Percentiles rank a stretch among this genome's conserved stretches.
These are phyloP conservation scores for Leucophora obtusa DNA, from an alignment of 2,888 invertebrate genomes.

Conservation along the genomic window DNA sequence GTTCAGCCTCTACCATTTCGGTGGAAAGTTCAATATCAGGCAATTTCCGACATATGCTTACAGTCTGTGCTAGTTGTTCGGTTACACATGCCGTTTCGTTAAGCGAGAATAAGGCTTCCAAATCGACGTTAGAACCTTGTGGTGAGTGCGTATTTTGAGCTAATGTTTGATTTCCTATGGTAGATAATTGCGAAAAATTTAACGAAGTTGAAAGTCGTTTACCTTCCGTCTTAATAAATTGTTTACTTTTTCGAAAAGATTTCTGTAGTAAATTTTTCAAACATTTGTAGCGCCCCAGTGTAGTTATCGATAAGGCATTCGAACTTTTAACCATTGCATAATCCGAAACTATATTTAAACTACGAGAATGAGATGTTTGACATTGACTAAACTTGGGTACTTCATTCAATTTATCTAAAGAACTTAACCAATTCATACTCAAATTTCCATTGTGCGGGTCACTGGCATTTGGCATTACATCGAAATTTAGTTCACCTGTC, in stretches of 20 bases:
- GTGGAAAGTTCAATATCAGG: constrained; percentile 79
- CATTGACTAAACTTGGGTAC: not conserved
- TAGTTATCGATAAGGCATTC: not conserved
- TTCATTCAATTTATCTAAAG: constrained; percentile 65
- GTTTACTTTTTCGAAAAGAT: constrained; percentile 75
- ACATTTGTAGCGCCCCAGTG: constrained; percentile 70
- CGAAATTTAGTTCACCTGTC: constrained; percentile 10
- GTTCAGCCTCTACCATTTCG: constrained; percentile 80
- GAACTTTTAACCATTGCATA: constrained; percentile 3
- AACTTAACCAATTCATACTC: constrained; percentile 70
- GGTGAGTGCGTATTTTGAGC: not conserved
- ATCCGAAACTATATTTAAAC: constrained; percentile 46
- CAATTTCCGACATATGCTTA: constrained; percentile 78
- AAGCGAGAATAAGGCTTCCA: constrained; percentile 70
- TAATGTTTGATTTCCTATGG: constrained; percentile 15
- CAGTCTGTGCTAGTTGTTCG: constrained; percentile 79
- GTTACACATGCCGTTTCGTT: constrained; percentile 69
- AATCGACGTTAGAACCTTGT: constrained; percentile 65
- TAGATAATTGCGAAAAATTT: constrained; percentile 51
- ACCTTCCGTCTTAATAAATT: constrained; percentile 71
- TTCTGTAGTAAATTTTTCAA: constrained; percentile 74
- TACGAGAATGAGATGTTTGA: constrained; percentile 34
- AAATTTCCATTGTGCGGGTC: constrained; percentile 37
- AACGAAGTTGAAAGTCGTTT: constrained; percentile 70
- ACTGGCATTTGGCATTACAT: not conserved